phyloP scores from a whole-genome alignment of 2,888 invertebrate species.

The Lamellibrachia satsuma region DNA sequence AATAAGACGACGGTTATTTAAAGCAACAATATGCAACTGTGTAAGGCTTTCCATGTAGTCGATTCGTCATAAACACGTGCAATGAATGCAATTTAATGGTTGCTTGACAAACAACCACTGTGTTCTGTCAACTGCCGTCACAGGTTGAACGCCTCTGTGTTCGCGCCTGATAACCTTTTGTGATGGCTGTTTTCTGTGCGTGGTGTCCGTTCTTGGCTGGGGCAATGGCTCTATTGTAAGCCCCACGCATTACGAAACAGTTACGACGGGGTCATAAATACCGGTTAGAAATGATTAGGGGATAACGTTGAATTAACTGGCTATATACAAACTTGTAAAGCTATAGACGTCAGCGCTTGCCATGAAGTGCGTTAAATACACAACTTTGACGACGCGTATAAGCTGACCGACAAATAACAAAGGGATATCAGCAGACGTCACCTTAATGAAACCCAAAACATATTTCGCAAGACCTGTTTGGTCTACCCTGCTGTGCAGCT shows the following conservation, averaged over 20 bases:
- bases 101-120: not conserved
- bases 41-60: not conserved
- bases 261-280: not conserved
- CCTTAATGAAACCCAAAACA: not conserved
- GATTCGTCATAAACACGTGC: not conserved
- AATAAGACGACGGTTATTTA: not conserved
- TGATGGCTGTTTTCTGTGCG: not conserved
- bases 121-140: not conserved
- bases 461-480: constrained; percentile 9
- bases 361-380: not conserved
- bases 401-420: not conserved
- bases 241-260: not conserved
- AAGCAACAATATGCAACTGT: not conserved
- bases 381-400: not conserved
- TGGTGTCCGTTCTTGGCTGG: not conserved
- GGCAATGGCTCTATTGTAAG: not conserved
- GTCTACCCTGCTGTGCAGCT: not conserved
- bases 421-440: not conserved
- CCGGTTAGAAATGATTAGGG: not conserved
- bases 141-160: not conserved
- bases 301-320: not conserved
- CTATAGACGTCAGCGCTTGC: not conserved
- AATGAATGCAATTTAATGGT: not conserved
- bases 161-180: not conserved
- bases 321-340: not conserved